phyloP scores from a whole-genome alignment of 2,797 vertebrate species.

The Scyliorhinus canicula region DNA sequence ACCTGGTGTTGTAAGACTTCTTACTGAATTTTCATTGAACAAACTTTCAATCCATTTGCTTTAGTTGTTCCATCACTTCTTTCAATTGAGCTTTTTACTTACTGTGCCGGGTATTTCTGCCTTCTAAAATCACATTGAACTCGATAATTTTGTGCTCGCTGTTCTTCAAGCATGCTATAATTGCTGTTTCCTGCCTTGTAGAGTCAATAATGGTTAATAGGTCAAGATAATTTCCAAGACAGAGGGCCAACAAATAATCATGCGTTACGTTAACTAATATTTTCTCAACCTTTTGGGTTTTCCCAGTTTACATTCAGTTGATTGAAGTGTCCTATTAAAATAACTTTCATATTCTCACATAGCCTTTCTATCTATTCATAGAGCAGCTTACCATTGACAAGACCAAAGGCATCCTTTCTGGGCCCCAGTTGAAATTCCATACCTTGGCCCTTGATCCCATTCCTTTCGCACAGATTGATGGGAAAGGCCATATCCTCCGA shows the following conservation, averaged over 20 bases:
- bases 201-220: background rate
- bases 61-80: background rate
- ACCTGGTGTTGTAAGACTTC: too few species aligned
- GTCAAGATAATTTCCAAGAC: background rate
- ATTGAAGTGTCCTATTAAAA: background rate
- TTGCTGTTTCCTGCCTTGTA: background rate
- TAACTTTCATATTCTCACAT: background rate
- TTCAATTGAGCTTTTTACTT: background rate
- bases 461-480: background rate
- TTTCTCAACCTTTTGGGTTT: background rate
- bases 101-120: background rate
- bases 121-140: background rate
- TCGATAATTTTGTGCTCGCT: background rate
- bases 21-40: background rate
- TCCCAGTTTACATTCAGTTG: slow-evolving; percentile 7
- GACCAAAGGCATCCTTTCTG: background rate
- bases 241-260: background rate
- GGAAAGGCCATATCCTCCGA: background rate
- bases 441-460: background rate
- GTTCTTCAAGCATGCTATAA: background rate
- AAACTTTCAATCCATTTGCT: background rate
- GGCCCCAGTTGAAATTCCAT: background rate
- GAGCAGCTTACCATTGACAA: background rate
- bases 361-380: background rate
- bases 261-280: background rate